Base-by-base conservation (phyloP, 2,888 invertebrate species). In the Drosophila emarginata region DNA sequence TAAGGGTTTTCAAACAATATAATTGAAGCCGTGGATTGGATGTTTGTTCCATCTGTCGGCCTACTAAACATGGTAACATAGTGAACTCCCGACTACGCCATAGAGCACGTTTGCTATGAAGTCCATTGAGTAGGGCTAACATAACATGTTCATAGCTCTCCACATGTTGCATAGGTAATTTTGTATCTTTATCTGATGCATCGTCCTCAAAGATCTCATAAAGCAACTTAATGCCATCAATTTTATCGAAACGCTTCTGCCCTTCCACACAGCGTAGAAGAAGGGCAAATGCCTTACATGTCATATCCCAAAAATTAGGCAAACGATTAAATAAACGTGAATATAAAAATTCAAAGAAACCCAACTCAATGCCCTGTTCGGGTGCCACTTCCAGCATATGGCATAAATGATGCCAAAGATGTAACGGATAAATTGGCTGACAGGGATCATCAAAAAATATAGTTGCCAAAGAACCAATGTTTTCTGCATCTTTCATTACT, bases 61-160 rank as follows among this genome's bases (percentile, higher is more conserved):
- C 83, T 61, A 92, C 66, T 12, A 79, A 75, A 12, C 87, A 66
- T 3, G 89, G 84, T 7, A 91, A 56, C 50, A 82, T 67, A 3
- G 82, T 79, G 60, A 90, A 89, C 61, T 92, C 91, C 0, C 89
- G 80, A 40, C 89, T 87, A 23, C 89, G 85, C 90, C 90, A 91
- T 0, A 91, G 62, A 1, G 89, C 69, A 0, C 61, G 71, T 50
- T 87, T 89, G 63, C 85, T 84, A 28, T 90, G 80, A 7, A 90
- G 67, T 0, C 87, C 90, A 69, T 87, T 86, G 66, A 89, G 80
- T 18, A 91, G 60, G 0, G 87, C 84, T 51, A 89, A 72, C 0
- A 84, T 74, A 2, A 87, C 54, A 61, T 77, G 85, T 61, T 91
- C 90, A 53, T 76, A 79, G 64, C 37, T 73, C 2, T 74, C 62